Evolutionary conservation across 2,888 invertebrate genomes (phyloP).

Genomic region (Apeira syringaria): DNA sequence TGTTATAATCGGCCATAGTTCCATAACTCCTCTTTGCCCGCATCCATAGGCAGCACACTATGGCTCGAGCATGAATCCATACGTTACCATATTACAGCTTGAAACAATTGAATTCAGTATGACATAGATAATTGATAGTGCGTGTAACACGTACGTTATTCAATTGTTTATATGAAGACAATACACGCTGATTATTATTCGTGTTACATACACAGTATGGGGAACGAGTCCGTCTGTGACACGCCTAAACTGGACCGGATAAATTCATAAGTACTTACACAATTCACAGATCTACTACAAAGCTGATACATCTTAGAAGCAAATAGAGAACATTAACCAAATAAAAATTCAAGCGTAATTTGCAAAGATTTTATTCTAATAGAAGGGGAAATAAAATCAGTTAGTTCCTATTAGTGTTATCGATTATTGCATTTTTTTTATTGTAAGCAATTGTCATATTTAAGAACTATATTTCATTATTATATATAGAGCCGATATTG

Average conservation of each 20-base stretch:
- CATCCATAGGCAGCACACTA: slow-evolving; percentile 33
- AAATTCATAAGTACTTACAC: slow-evolving; percentile 79
- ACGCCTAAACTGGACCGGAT: slow-evolving; percentile 46
- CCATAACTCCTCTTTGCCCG: slow-evolving; percentile 72
- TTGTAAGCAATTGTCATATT: slow-evolving; percentile 45
- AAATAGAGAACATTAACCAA: slow-evolving; percentile 72
- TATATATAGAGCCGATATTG: slow-evolving; percentile 56
- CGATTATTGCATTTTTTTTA: slow-evolving; percentile 34
- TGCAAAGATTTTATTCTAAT: slow-evolving; percentile 16
- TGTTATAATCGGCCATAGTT: slow-evolving; percentile 57
- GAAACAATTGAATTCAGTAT: no score
- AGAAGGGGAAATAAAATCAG: slow-evolving; percentile 17
- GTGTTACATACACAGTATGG: slow-evolving; percentile 27
- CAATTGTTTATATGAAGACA: no score
- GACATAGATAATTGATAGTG: no score
- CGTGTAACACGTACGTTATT: no score
- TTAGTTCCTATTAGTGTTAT: slow-evolving; percentile 14
- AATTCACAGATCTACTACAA: slow-evolving; percentile 81
- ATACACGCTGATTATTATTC: no score
- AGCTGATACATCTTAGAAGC: slow-evolving; percentile 75
- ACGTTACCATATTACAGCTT: no score
- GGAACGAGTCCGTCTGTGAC: slow-evolving; percentile 30
- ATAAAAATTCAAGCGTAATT: slow-evolving; percentile 38
- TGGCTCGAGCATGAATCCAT: no score
- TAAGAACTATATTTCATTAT: slow-evolving; percentile 45